Evolutionary conservation across 1,140 invertebrate genomes (phyloP), one percentile per base, ranked within the genome.

Genomic region (Drosophila takahashii): DNA sequence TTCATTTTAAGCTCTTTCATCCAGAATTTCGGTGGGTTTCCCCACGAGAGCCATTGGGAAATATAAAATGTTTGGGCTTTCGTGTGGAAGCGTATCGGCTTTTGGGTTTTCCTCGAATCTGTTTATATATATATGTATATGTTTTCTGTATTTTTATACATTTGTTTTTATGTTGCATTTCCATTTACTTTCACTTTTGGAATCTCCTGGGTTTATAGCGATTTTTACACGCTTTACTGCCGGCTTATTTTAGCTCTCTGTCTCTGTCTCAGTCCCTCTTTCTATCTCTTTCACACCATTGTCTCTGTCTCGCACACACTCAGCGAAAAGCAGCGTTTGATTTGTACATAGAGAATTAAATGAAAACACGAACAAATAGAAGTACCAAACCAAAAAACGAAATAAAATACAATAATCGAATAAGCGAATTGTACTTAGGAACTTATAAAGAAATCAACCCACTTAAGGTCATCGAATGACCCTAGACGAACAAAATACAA

Each of bases 401-500:
- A 53, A 45, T 16, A 18, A 29, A 11, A 27, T 13, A 37, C 34
- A 47, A 39, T 56, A 71, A 57, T 57, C 34, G 42, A 69, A 56
- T 70, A 70, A 70, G 66, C 27, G 4, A 69, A 70, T 34, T 70
- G 66, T 70, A 70, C 41, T 70, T 57, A 69, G 64, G 66, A 56
- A 70, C 42, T 57, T 69, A 34, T 69, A 45, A 69, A 48, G 66
- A 56, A 67, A 37, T 27, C 34, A 56, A 27, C 50, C 62, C 50
- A 53, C 48, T 26, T 32, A 15, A 16, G 48, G 66, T 39, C 66
- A 69, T 70, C 6, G n/a, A 70, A 70, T 70, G 66, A 27, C 65
- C 65, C 32, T 9, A 22, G 11, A 47, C 44, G 16, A 41, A 53
- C 48, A 37, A n/a, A 32, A 34, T 8, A 66, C 15, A 65, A 27